Percentiles rank a stretch among this genome's conserved stretches.
Conservation (phyloP, 2,797 vertebrate genomes). For the Pangasius mekongensis region DNA sequence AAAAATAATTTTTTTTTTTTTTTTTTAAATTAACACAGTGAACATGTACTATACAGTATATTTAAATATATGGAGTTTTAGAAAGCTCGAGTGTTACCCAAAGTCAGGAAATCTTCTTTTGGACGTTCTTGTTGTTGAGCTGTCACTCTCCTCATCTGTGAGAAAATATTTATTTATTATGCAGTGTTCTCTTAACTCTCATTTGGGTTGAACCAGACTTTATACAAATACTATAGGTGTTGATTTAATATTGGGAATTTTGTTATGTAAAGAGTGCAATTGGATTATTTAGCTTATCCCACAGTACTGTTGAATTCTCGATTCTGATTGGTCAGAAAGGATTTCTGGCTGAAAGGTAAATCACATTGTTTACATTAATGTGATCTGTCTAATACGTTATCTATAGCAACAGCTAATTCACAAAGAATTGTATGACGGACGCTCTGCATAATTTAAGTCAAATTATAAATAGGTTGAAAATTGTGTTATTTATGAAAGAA, state of each 20-base stretch:
- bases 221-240: neutral
- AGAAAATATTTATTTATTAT: slow-evolving; percentile 21
- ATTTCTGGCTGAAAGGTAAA: neutral
- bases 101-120: slow-evolving; percentile 89
- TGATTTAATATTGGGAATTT: neutral
- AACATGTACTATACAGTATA: neutral
- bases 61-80: neutral
- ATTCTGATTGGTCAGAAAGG: neutral
- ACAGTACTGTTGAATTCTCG: neutral
- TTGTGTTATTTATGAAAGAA: neutral
- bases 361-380: neutral
- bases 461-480: neutral
- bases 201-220: neutral
- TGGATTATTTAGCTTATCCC: neutral
- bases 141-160: slow-evolving; percentile 75
- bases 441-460: neutral
- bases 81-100: slow-evolving; percentile 70
- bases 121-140: slow-evolving; percentile 73
- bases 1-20: slow-evolving; percentile 9
- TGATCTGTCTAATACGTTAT: too few species aligned
- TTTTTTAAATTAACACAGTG: neutral
- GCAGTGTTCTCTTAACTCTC: neutral
- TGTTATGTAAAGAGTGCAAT: neutral
- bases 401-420: neutral
- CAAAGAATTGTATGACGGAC: neutral